phyloP scores from a whole-genome alignment of 2,888 invertebrate species.

The Temnothorax ravouxi region DNA sequence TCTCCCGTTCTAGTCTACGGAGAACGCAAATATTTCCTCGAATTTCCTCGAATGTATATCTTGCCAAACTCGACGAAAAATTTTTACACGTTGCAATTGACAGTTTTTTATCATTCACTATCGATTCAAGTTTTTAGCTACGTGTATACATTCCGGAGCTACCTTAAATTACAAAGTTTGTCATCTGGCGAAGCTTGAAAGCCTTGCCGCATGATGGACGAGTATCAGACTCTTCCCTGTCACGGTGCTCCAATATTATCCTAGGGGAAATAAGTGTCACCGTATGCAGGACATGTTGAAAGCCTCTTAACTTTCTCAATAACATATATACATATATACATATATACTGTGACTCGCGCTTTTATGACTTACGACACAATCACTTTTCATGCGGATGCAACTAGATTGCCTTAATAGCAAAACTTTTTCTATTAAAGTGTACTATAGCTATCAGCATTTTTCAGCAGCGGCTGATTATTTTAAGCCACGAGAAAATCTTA shows the following conservation, averaged over 20 bases:
- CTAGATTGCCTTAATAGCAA: not conserved
- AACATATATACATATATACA: not conserved
- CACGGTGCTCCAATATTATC: slow-evolving; percentile 23
- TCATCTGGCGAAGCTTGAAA: slow-evolving; percentile 20
- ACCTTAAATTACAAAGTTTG: slow-evolving; percentile 37
- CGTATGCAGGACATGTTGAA: not conserved
- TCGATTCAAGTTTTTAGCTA: slow-evolving; percentile 13
- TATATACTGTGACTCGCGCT: not conserved
- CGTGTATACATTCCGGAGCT: not conserved
- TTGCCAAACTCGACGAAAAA: not conserved
- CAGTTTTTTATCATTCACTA: slow-evolving; percentile 1
- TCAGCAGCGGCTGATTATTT: not conserved
- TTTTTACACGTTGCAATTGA: slow-evolving; percentile 3
- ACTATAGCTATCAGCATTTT: not conserved
- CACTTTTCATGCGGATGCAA: not conserved
- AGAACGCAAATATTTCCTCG: not conserved
- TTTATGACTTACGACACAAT: slow-evolving; percentile 1
- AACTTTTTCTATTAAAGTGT: not conserved
- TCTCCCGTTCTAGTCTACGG: not conserved
- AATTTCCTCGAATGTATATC: not conserved
- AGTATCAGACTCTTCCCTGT: slow-evolving; percentile 12
- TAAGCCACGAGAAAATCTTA: not conserved
- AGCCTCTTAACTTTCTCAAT: slow-evolving; percentile 10
- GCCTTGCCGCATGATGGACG: not conserved
- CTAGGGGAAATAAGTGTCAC: slow-evolving; percentile 22